These are phyloP conservation scores for Berghia stephanieae DNA, from an alignment of 1,140 invertebrate genomes.

Conservation along the genomic window DNA sequence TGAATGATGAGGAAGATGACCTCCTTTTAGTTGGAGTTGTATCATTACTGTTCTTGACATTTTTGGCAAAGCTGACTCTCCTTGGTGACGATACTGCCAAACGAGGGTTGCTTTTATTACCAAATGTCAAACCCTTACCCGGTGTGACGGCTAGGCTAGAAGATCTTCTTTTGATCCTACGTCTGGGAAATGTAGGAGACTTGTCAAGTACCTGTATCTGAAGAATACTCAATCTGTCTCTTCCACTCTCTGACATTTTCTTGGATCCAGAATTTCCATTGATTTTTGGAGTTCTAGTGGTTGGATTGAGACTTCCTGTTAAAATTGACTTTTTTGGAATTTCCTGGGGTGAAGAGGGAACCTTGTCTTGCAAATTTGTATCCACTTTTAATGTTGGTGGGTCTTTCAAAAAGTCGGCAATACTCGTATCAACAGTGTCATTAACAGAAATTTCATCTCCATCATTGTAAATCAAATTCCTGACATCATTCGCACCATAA, in stretches of 20 bases:
- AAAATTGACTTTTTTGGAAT: conserved; percentile 18
- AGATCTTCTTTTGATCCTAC: conserved; percentile 21
- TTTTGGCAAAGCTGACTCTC: conserved; percentile 29
- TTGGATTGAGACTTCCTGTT: conserved; percentile 28
- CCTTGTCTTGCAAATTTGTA: no score
- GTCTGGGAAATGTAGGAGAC: conserved; percentile 21
- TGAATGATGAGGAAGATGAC: background rate
- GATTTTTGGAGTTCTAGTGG: conserved; percentile 14
- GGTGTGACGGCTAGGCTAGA: conserved; percentile 26
- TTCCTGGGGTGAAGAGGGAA: no score
- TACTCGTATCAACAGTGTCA: no score
- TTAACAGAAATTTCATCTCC: no score
- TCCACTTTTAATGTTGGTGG: no score
- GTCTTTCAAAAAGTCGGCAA: no score
- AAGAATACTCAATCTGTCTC: background rate
- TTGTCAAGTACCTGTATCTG: conserved; percentile 12
- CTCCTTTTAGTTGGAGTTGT: background rate
- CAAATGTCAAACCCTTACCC: conserved; percentile 28
- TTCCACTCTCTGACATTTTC: no score
- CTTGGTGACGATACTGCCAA: background rate
- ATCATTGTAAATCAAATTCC: no score
- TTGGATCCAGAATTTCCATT: background rate
- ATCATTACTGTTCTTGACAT: conserved; percentile 25
- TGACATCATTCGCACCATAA: no score
- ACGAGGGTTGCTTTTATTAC: background rate